A percentile compares a stretch with the other conserved stretches of the same genome.
phyloP scores from a whole-genome alignment of 2,113 vertebrate genomes.

The Trachemys scripta region DNA sequence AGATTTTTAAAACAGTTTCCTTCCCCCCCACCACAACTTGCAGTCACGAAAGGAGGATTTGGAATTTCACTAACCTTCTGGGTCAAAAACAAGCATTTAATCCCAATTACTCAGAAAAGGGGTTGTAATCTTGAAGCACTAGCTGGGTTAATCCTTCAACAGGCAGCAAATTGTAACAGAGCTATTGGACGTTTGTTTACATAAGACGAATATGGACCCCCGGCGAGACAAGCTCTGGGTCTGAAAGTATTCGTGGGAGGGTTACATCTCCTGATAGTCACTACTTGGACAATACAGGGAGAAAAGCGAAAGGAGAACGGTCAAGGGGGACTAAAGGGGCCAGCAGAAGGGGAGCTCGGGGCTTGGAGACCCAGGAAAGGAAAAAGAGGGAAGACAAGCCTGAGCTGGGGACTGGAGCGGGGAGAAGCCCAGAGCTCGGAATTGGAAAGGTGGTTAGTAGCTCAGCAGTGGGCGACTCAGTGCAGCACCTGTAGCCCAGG shows the following conservation, averaged over 20 bases:
- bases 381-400: not conserved
- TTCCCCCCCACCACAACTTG: fast-evolving
- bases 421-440: not conserved
- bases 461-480: not conserved
- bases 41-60: fast-evolving
- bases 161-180: not conserved
- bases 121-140: not conserved
- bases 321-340: not conserved
- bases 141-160: not conserved
- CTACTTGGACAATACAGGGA: not conserved
- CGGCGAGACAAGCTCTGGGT: not conserved
- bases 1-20: not conserved
- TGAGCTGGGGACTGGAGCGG: slow-evolving; percentile 6
- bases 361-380: not conserved
- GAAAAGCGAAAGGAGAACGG: not conserved
- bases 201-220: not conserved
- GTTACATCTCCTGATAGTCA: not conserved
- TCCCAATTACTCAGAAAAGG: not conserved
- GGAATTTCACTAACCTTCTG: not conserved
- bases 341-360: not conserved
- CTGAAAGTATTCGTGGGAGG: not conserved
- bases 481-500: slow-evolving; percentile 54
- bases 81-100: not conserved
- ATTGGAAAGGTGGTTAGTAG: too few species aligned
- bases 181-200: fast-evolving